Evolutionary conservation across 2,888 invertebrate genomes (phyloP), one percentile per base, ranked within the genome.

Genomic region (Bugula neritina): DNA sequence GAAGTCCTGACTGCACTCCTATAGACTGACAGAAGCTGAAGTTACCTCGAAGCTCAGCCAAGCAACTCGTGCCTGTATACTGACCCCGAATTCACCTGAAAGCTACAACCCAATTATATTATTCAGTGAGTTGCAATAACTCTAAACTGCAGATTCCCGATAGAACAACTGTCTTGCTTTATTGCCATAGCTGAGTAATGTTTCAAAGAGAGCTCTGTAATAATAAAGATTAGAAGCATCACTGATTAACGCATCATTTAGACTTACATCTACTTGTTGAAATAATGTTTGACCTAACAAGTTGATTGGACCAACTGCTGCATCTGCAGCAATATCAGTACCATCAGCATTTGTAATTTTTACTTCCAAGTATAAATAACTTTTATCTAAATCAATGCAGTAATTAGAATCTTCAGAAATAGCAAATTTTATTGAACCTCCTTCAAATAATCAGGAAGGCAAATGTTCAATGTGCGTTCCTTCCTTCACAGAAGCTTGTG

Each of bases 161-260:
- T n/a, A n/a, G n/a, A n/a, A n/a, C n/a, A n/a, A n/a, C n/a, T n/a
- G n/a, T n/a, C n/a, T n/a, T n/a, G n/a, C n/a, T n/a, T n/a, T n/a
- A 0, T 27, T 2, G 1, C 73, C 71, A 27, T 73, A 71, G 34
- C 27, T 69, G 13, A 74, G 71, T n/a, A 73, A 35, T 0, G 72
- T 58, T 71, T 76, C 74, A n/a, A 75, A 13, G 35, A 71, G 72
- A 17, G 73, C 69, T 35, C 73, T 72, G 70, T 74, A 76, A 0
- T 74, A 74, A 54, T 74, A 75, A 17, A 71, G n/a, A n/a, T n/a
- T n/a, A n/a, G n/a, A n/a, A n/a, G n/a, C n/a, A n/a, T n/a, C n/a
- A n/a, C n/a, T n/a, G 2, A 75, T 31, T 0, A 74, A 54, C 1
- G 25, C 72, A 23, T 71, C 73, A 23, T 75, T 73, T 34, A 76